These are phyloP conservation scores for Tetranychus cinnabarinus DNA, from an alignment of 1,140 invertebrate genomes.

Conservation along the genomic window DNA sequence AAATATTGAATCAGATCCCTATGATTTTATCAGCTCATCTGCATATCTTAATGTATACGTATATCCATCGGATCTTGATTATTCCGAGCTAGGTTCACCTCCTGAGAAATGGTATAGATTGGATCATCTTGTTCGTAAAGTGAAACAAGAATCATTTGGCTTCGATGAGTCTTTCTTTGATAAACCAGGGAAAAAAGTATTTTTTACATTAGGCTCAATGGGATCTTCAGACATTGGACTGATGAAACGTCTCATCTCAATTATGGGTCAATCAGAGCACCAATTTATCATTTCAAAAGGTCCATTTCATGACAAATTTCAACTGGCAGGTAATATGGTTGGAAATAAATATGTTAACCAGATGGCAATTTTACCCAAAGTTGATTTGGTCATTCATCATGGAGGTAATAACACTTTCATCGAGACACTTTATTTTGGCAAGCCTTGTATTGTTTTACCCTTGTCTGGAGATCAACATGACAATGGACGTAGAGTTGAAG, in stretches of 20 bases:
- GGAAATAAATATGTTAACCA: slow-evolving; percentile 3
- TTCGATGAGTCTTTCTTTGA: slow-evolving; percentile 1
- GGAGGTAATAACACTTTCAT: slow-evolving; percentile 16
- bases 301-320: not conserved
- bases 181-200: slow-evolving; percentile 6
- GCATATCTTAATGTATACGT: slow-evolving; percentile 7
- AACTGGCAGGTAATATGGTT: slow-evolving; percentile 10
- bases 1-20: not conserved
- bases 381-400: slow-evolving; percentile 17
- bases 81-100: not conserved
- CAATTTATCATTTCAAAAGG: slow-evolving; percentile 5
- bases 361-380: slow-evolving; percentile 1
- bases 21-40: not conserved
- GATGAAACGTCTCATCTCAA: slow-evolving; percentile 6
- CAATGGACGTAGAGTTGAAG: slow-evolving; percentile 10
- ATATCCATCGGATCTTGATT: slow-evolving; percentile 8
- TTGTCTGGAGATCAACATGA: slow-evolving; percentile 8
- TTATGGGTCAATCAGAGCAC: slow-evolving; percentile 6
- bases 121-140: slow-evolving; percentile 5
- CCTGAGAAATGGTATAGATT: slow-evolving; percentile 3
- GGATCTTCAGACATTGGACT: slow-evolving; percentile 12
- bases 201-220: slow-evolving; percentile 7
- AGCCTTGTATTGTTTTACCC: slow-evolving; percentile 2
- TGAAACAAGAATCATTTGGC: not conserved
- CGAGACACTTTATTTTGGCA: slow-evolving; percentile 1